These are phyloP conservation scores for Petrophora chlorosata DNA, from an alignment of 2,888 invertebrate species.

Conservation along the genomic window DNA sequence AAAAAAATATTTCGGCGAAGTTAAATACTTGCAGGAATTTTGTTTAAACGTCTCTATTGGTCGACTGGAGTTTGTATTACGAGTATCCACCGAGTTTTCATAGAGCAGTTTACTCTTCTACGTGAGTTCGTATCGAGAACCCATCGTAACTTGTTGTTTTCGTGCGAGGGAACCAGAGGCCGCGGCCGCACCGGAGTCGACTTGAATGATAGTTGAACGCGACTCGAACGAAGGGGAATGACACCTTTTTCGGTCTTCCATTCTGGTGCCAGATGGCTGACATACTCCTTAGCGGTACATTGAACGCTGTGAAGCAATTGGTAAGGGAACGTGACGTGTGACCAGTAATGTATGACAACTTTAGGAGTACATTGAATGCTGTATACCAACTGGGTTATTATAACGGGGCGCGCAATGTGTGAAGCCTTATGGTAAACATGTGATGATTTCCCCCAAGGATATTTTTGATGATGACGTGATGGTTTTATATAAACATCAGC, in stretches of 20 bases:
- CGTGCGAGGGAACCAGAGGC: constrained; percentile 42
- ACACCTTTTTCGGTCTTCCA: constrained; percentile 56
- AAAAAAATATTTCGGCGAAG: no score
- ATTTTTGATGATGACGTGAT: neutral
- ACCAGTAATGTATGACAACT: constrained; percentile 36
- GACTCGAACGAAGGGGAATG: constrained; percentile 55
- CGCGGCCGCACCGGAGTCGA: constrained; percentile 46
- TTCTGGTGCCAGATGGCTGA: constrained; percentile 53
- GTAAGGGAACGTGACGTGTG: neutral
- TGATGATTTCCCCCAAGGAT: neutral
- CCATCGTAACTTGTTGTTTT: constrained; percentile 45
- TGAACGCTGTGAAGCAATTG: constrained; percentile 25
- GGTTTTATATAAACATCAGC: no score
- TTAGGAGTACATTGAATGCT: constrained; percentile 2
- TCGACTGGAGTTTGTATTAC: neutral
- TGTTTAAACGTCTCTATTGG: no score
- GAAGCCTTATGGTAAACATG: no score
- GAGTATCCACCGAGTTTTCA: no score
- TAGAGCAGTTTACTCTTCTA: no score
- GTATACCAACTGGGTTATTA: neutral
- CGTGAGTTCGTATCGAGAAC: constrained; percentile 30
- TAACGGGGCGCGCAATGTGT: no score
- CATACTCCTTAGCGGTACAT: constrained; percentile 40
- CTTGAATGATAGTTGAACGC: constrained; percentile 53
- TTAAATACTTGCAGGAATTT: no score